Evolutionary conservation across 1,140 invertebrate species (phyloP), one percentile per base, ranked within the genome.

Genomic region (Spodoptera litura): DNA sequence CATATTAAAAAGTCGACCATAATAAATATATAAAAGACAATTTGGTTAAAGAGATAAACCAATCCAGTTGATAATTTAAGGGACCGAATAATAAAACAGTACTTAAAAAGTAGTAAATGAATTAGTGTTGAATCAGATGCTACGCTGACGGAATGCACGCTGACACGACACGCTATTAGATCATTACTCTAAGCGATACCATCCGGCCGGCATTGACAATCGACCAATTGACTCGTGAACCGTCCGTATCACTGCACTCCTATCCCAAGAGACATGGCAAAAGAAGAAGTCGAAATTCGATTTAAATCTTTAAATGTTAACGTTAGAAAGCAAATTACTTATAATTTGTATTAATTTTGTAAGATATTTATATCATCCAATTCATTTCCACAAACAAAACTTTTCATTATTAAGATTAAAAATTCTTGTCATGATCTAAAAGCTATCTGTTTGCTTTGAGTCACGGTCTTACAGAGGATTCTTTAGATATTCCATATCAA

Each of bases 141-240:
- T 71, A 55, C 52, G 49, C 52, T 64, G 58, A 52, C 59, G 20
- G 59, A 9, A 49, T 44, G 62, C 55, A 64, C 72, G 55, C 20
- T 68, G 64, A 68, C 72, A 66, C 61, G 52, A 66, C 58, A 53
- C 66, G 15, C 62, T 64, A 68, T 58, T 66, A 73, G 25, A 80
- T 76, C 49, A 79, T 81, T 79, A 77, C 51, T 15, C 44, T 72
- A 78, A 82, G 72, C 74, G 64, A 49, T 66, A 31, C 61, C 78
- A 80, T 84, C 82, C 82, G 82, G 82, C 66, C 27, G 78, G 72
- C 44, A 59, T 64, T 56, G 49, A 55, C 68, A 44, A 81, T 74
- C 73, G 68, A 80, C 61, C 82, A 83, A 83, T 79, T 79, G 66
- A 75, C 20, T 71, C 49, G 25, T 52, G 66, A 75, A 20, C 62